Conservation (phyloP, 2,113 vertebrate genomes). For the Cololabis saira region DNA sequence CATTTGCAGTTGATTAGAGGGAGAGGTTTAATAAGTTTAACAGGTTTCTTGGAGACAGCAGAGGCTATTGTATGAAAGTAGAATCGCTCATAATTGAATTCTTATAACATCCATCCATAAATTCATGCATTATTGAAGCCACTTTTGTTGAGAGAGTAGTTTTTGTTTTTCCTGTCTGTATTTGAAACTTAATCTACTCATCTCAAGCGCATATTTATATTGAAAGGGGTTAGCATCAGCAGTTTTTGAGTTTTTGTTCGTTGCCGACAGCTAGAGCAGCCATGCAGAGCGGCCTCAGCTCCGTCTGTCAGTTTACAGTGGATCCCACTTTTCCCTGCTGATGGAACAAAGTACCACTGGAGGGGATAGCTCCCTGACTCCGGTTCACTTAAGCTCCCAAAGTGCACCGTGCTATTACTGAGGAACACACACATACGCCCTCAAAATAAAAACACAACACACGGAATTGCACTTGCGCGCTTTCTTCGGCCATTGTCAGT, state of each 20-base stretch:
- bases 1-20: slow-evolving; percentile 26
- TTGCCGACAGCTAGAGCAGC: slow-evolving; percentile 49
- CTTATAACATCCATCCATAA: slow-evolving; percentile 3
- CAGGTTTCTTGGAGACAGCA: slow-evolving; percentile 20
- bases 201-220: slow-evolving; percentile 31
- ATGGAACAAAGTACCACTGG: slow-evolving; percentile 62
- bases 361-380: slow-evolving; percentile 57
- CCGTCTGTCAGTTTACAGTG: slow-evolving; percentile 53
- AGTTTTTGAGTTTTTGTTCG: slow-evolving; percentile 39
- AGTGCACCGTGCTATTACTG: slow-evolving; percentile 31
- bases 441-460: slow-evolving; percentile 20
- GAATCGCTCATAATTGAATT: slow-evolving; percentile 21
- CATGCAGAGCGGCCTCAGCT: slow-evolving; percentile 46
- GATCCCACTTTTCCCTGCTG: slow-evolving; percentile 64
- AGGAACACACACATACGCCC: slow-evolving; percentile 24
- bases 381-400: slow-evolving; percentile 39
- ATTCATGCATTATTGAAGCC: neutral
- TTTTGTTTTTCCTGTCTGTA: slow-evolving; percentile 8
- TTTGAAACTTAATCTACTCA: slow-evolving; percentile 37
- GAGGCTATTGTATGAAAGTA: slow-evolving; percentile 4
- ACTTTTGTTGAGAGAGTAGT: slow-evolving; percentile 2
- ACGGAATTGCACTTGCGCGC: slow-evolving; percentile 17
- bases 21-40: slow-evolving; percentile 18
- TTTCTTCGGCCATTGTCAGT: slow-evolving; percentile 27
- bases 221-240: slow-evolving; percentile 42